Percentiles rank a stretch among this genome's conserved stretches.
Evolutionary conservation across 1,140 invertebrate genomes (phyloP).

Genomic region (Nomia melanderi): DNA sequence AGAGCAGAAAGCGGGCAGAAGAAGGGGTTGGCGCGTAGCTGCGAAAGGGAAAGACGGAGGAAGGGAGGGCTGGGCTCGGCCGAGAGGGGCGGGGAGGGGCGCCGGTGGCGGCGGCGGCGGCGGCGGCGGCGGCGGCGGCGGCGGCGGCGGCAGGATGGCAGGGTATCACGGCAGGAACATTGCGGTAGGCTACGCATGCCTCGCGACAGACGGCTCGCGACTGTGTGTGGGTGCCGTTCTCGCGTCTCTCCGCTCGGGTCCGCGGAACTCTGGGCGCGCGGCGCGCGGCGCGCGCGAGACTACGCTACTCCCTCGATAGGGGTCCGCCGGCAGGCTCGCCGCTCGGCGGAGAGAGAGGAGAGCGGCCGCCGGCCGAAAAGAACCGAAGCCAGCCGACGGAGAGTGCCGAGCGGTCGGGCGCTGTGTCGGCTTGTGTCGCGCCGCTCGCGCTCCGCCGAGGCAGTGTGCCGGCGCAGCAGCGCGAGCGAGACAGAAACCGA

Average conservation of each 20-base stretch:
- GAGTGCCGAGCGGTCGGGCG: conserved; percentile 47
- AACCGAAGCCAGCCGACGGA: conserved; percentile 52
- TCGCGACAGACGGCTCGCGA: conserved; percentile 33
- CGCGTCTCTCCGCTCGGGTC: conserved; percentile 41
- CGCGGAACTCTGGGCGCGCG: too few relatives aligned
- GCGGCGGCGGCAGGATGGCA: too few relatives aligned
- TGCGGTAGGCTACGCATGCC: conserved; percentile 76
- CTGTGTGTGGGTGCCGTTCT: conserved; percentile 52
- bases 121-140: too few relatives aligned
- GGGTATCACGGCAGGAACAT: conserved; percentile 62
- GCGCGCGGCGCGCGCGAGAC: too few relatives aligned
- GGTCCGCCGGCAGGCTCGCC: too few relatives aligned
- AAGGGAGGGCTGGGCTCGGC: conserved; percentile 12
- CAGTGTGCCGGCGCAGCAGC: conserved; percentile 47
- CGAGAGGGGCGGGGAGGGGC: too few relatives aligned
- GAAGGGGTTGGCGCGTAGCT: neutral
- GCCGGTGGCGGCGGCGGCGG: too few relatives aligned
- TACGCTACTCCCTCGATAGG: too few relatives aligned
- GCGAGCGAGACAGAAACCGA: conserved; percentile 54
- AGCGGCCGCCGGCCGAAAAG: conserved; percentile 36
- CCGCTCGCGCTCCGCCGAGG: conserved; percentile 13
- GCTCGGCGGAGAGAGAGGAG: neutral
- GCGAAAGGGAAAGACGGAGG: conserved; percentile 12
- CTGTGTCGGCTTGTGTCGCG: conserved; percentile 17
- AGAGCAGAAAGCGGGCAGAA: neutral